Conservation (phyloP, 2,797 vertebrate species). For the Poeciliopsis infans region DNA sequence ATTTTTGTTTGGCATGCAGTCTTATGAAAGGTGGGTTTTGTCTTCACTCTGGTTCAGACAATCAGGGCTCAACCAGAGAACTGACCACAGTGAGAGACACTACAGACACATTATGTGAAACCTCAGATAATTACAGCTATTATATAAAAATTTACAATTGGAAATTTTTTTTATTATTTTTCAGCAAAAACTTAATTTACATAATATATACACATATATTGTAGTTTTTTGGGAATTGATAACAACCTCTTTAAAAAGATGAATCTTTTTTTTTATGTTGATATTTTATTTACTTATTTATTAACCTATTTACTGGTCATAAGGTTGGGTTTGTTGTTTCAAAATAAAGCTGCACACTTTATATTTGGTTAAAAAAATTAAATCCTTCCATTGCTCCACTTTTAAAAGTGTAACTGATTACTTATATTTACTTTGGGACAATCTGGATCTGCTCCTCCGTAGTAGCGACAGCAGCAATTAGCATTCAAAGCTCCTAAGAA, state of each 20-base stretch:
- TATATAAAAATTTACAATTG: background rate
- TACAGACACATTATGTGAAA: background rate
- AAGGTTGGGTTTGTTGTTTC: background rate
- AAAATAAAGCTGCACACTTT: background rate
- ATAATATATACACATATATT: background rate
- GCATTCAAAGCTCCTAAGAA: too few species aligned
- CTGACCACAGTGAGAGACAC: background rate
- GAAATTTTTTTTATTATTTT: background rate
- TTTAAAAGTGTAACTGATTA: background rate
- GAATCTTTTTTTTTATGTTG: background rate
- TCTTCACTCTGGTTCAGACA: background rate
- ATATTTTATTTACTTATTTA: background rate
- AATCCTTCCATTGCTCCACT: background rate
- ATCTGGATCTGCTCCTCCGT: background rate
- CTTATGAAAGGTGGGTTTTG: background rate
- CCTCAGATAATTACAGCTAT: background rate
- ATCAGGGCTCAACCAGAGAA: background rate
- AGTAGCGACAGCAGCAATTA: too few species aligned
- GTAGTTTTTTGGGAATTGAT: background rate
- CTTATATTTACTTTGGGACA: background rate
- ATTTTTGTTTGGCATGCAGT: background rate
- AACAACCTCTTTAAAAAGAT: background rate
- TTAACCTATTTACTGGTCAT: too few species aligned
- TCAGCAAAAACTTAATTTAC: background rate
- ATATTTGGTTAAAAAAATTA: background rate